Conservation (phyloP, 2,888 invertebrate genomes). For the Dynastes maya region DNA sequence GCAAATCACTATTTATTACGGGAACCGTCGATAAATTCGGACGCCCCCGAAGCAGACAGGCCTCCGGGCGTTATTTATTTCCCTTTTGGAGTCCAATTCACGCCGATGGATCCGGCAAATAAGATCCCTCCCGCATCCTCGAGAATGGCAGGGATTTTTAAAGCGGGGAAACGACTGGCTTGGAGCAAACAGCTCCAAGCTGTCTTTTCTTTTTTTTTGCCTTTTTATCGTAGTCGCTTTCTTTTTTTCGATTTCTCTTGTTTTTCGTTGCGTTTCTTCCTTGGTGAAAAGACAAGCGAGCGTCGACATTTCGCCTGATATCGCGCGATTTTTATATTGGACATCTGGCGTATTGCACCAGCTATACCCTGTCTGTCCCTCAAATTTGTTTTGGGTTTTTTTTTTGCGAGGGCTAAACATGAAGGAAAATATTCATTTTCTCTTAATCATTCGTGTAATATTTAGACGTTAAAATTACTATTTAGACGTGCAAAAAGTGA, state of each 20-base stretch:
- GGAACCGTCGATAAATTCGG: conserved; percentile 25
- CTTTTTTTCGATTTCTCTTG: no score
- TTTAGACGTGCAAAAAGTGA: no score
- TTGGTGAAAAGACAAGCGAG: conserved; percentile 11
- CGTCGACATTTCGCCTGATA: not conserved
- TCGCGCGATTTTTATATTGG: not conserved
- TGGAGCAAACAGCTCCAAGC: not conserved
- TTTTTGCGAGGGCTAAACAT: no score
- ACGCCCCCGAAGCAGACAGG: not conserved
- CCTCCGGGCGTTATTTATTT: conserved; percentile 18
- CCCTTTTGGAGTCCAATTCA: not conserved
- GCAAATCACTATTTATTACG: conserved; percentile 28
- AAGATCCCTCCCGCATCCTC: not conserved
- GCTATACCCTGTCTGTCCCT: no score
- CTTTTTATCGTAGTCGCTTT: not conserved
- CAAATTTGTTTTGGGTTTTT: no score
- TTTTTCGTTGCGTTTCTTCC: not conserved
- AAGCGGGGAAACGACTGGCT: not conserved
- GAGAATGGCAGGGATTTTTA: not conserved
- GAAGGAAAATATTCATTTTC: no score
- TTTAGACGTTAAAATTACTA: no score
- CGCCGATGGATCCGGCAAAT: no score
- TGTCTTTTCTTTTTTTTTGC: not conserved
- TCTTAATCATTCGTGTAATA: no score
- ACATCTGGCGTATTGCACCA: no score